Conservation (phyloP, 2,113 vertebrate genomes). For the Pedionomus torquatus region DNA sequence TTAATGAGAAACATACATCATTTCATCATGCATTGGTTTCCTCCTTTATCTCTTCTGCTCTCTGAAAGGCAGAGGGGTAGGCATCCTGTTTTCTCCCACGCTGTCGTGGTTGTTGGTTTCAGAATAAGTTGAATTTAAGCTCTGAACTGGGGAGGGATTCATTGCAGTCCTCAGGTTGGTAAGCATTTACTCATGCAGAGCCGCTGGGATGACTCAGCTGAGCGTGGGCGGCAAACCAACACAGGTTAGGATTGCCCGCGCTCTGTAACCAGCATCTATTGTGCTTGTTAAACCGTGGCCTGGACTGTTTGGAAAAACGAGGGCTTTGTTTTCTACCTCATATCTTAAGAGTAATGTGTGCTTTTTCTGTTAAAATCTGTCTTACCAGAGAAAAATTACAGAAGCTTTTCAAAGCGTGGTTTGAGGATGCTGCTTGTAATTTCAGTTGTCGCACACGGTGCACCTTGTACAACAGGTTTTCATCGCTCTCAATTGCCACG, state of each 20-base stretch:
- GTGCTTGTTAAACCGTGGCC: not conserved
- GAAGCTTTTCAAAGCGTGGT: not conserved
- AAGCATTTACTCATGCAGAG: conserved; percentile 27
- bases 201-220: conserved; percentile 19
- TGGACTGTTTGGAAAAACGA: not conserved
- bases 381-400: not conserved
- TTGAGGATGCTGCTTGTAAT: not conserved
- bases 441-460: not conserved
- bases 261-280: not conserved
- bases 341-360: not conserved
- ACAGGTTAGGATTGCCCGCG: not conserved
- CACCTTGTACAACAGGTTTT: conserved; percentile 4
- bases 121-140: conserved; percentile 22
- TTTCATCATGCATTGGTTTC: not conserved
- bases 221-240: conserved; percentile 1
- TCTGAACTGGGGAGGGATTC: conserved; percentile 6
- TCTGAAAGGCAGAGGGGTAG: not conserved
- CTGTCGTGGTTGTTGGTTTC: conserved; percentile 30
- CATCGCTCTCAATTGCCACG: not conserved
- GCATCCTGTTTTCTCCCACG: conserved; percentile 49
- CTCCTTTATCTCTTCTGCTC: not conserved
- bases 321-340: not conserved
- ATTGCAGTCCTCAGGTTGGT: not conserved
- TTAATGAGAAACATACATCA: not conserved
- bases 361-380: conserved; percentile 2